Evolutionary conservation across 1,140 invertebrate species (phyloP), one percentile per base, ranked within the genome.

Genomic region (Luehdorfia chinensis): DNA sequence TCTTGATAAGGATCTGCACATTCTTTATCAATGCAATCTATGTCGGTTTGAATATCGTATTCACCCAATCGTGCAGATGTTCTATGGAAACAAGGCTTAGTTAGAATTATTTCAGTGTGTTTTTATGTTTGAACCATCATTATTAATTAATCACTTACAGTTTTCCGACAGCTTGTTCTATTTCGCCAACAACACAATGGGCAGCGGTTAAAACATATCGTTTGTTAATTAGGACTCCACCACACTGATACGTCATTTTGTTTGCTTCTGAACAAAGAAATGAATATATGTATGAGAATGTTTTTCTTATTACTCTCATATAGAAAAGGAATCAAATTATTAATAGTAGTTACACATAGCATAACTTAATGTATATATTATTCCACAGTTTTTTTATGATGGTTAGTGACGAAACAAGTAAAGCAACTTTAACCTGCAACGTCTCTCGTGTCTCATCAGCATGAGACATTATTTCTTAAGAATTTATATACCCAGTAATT

Each of bases 151-250:
- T 8, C 11, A 88, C 88, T 89, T 74, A 90, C 89, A 90, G 55
- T 61, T 53, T 56, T 53, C 88, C 89, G 21, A 89, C 73, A 52
- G 69, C 69, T 8, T 45, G 62, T 28, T 79, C 63, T 14, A 89
- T 88, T 39, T 59, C 66, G 23, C 89, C 89, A 0, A 56, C 71
- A 5, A 93, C 69, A 58, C 92, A 93, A 64, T 93, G 93, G 1
- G 91, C 92, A 2, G 93, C 92, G 0, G 93, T 93, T n/a, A 94
- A 31, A 0, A 93, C 84, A 63, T 92, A 93, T 11, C 89, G 79
- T 28, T 87, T 84, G 47, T 84, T 89, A 32, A 92, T 88, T 2
- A 93, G 63, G 5, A 85, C 87, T 25, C 91, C 92, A 12, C 90
- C 91, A 69, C 93, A 94, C 47, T 83, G 73, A 34, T 79, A 85